Base-by-base conservation (phyloP, 1,140 invertebrate genomes). In the Hyposmocoma kahamanoa region DNA sequence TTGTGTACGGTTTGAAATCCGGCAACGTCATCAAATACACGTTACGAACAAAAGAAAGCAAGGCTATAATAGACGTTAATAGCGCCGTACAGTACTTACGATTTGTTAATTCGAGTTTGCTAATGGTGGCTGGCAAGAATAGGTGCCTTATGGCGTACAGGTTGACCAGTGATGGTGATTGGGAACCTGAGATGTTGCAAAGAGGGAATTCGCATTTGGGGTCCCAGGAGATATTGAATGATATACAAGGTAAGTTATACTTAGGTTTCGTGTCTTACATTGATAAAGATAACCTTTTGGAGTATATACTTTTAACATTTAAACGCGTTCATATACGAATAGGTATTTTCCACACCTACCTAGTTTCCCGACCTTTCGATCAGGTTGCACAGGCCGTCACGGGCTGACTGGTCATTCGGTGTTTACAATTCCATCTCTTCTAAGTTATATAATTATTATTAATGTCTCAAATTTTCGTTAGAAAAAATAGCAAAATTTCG, bases 161-260 rank as follows among this genome's bases (percentile, higher is more conserved):
- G 5, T 21, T 71, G 2, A 67, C 34, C 2, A 24, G 41, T 1
- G 52, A 59, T 6, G 72, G 63, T 0, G 47, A 55, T 0, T 84
- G 81, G 81, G 62, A 72, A 22, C 54, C 73, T 0, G 62, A 72
- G 18, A 84, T 83, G 79, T 26, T 84, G 36, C 72, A 80, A 41
- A 45, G 50, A 3, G 79, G 79, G 0, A 75, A 72, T n/a, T 61
- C 60, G 4, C 59, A 74, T 53, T 50, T 84, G 2, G 81, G 81
- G 0, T 84, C 81, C 5, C 77, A 78, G 50, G 81, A 84, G 49
- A 60, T 83, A 30, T 47, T 84, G 6, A 75, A 84, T 55, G 75
- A 77, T 57, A 66, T 76, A 46, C 65, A 81, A 56, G 74, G 80
- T 84, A 55, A 51, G 46, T 43, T 18, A n/a, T n/a, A n/a, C n/a